These are phyloP conservation scores for Sesia apiformis DNA, from an alignment of 2,888 invertebrate genomes.

Conservation along the genomic window DNA sequence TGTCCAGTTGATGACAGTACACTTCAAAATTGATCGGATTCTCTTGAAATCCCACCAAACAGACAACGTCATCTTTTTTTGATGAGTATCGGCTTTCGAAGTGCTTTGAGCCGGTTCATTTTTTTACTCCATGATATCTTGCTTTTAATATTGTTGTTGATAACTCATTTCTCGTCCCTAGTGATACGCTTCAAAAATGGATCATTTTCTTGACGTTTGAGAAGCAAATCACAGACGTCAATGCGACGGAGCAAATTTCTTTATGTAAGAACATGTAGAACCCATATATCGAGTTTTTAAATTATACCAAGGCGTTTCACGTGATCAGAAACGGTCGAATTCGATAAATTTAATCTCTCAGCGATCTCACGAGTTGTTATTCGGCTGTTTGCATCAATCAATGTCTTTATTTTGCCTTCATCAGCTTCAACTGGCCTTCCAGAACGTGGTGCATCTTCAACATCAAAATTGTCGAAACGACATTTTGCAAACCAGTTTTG, in stretches of 20 bases:
- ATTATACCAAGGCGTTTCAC: conserved; percentile 13
- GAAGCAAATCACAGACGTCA: conserved; percentile 11
- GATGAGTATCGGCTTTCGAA: conserved; percentile 9
- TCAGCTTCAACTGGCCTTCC: conserved; percentile 10
- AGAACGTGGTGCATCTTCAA: conserved; percentile 14
- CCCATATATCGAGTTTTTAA: conserved; percentile 10
- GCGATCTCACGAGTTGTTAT: conserved; percentile 16
- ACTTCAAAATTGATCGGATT: conserved; percentile 2
- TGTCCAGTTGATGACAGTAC: conserved; percentile 65
- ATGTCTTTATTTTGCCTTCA: conserved; percentile 13
- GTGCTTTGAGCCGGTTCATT: conserved; percentile 16
- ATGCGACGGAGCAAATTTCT: conserved; percentile 3
- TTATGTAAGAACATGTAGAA: neutral
- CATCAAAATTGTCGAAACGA: conserved; percentile 15
- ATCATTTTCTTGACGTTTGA: conserved; percentile 11
- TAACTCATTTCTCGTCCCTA: neutral
- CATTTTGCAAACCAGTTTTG: conserved; percentile 12
- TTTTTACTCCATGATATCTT: conserved; percentile 16
- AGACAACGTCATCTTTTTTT: neutral
- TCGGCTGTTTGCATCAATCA: conserved; percentile 14
- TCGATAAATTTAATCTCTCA: conserved; percentile 12
- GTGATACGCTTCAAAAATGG: conserved; percentile 8
- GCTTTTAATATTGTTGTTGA: conserved; percentile 11
- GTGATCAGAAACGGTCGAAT: conserved; percentile 6
- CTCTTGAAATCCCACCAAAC: conserved; percentile 14